These are phyloP conservation scores for Aurelia aurita DNA, from an alignment of 30 jellyfish, hydroid and myxozoan species.

Conservation along the genomic window DNA sequence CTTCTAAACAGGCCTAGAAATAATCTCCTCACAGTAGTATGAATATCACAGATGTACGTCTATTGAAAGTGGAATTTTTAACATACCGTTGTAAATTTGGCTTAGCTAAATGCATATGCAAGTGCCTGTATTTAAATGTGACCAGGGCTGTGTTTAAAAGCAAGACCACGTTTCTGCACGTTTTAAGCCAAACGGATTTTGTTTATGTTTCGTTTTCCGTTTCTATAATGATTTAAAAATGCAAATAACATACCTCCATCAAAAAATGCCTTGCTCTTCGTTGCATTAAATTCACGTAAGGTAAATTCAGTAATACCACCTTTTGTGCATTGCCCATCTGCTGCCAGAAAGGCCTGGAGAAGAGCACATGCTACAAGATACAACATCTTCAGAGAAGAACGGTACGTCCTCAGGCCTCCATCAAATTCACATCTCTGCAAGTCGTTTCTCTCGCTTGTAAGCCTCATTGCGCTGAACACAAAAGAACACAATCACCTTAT, in stretches of 20 bases:
- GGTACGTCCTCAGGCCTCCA: too few relatives aligned
- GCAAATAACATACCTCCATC: too few relatives aligned
- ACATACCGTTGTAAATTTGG: too few relatives aligned
- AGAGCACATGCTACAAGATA: not conserved
- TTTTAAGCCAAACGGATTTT: too few relatives aligned
- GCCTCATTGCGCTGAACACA: conserved; percentile 8
- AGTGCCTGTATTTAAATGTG: too few relatives aligned
- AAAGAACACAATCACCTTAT: not conserved
- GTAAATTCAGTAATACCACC: not conserved
- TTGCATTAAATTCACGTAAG: not conserved
- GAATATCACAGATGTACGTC: not conserved
- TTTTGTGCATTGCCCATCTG: not conserved
- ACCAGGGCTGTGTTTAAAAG: too few relatives aligned
- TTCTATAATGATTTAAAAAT: too few relatives aligned
- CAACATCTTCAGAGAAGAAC: not conserved
- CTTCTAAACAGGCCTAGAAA: not conserved
- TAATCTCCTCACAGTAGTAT: too few relatives aligned
- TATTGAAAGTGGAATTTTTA: not conserved
- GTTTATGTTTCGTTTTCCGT: too few relatives aligned
- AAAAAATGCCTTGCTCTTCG: not conserved
- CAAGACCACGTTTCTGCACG: too few relatives aligned
- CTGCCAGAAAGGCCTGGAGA: not conserved
- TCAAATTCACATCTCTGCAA: not conserved
- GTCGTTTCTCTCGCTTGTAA: not conserved
- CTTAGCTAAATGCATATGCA: too few relatives aligned